A percentile compares a stretch with the other conserved stretches of the same genome.
phyloP scores from a whole-genome alignment of 2,797 vertebrate genomes.

The Dicrostonyx torquatus region DNA sequence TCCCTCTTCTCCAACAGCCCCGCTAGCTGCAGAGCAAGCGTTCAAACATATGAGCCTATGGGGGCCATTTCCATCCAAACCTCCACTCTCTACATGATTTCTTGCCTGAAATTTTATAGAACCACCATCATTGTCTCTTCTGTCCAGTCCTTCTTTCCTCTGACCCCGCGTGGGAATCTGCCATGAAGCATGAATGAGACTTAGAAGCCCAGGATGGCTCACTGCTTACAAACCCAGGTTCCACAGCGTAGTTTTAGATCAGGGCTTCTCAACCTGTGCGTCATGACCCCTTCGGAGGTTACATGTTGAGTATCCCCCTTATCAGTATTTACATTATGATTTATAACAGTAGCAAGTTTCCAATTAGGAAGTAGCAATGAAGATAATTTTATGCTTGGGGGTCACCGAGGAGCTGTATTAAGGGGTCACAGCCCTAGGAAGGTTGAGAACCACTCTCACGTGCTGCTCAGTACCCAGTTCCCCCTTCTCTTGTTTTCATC shows the following conservation, averaged over 20 bases:
- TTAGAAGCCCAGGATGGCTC: neutral
- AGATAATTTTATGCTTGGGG: neutral
- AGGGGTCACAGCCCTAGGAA: neutral
- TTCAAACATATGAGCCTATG: neutral
- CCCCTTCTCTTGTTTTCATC: neutral
- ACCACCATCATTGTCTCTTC: neutral
- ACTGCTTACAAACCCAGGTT: neutral
- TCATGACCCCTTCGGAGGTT: too few relatives aligned
- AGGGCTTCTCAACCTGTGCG: neutral
- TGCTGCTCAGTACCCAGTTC: neutral
- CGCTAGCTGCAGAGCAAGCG: neutral
- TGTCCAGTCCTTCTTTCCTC: neutral
- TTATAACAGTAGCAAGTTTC: neutral
- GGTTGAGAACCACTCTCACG: neutral
- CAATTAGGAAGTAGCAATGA: neutral
- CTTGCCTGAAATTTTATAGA: neutral
- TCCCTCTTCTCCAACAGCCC: neutral
- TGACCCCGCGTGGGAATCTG: neutral
- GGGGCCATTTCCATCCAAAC: neutral
- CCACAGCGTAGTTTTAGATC: neutral
- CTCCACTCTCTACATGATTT: neutral
- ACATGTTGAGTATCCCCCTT: neutral
- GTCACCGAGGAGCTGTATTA: neutral
- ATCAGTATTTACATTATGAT: neutral
- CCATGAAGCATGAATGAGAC: neutral